Conservation (phyloP, 1,140 invertebrate genomes). For the Nylanderia fulva region DNA sequence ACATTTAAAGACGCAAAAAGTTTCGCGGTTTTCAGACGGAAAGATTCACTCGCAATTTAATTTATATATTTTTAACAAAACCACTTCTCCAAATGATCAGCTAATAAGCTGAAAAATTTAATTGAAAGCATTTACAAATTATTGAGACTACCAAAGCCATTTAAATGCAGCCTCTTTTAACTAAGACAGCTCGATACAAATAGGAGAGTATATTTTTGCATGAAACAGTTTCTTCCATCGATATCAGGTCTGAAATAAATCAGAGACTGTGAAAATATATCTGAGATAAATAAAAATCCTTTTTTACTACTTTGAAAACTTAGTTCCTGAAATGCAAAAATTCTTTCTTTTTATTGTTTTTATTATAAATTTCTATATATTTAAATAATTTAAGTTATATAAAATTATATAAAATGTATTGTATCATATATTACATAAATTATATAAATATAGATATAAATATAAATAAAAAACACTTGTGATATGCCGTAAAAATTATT, state of each 20-base stretch:
- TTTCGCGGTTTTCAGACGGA: too few relatives aligned
- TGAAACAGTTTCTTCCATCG: neutral
- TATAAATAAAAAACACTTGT: too few relatives aligned
- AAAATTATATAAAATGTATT: too few relatives aligned
- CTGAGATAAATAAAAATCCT: too few relatives aligned
- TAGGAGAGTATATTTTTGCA: neutral
- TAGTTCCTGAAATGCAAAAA: neutral
- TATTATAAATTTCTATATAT: neutral
- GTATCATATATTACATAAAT: too few relatives aligned
- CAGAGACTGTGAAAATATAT: neutral
- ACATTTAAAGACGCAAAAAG: constrained; percentile 23
- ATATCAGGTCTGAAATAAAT: constrained; percentile 26
- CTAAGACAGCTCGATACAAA: neutral
- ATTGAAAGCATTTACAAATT: constrained; percentile 30
- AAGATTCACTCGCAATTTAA: constrained; percentile 24
- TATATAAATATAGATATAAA: too few relatives aligned
- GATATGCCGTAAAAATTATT: too few relatives aligned
- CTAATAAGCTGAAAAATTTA: constrained; percentile 41
- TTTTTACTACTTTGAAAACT: neutral
- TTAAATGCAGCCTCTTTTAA: constrained; percentile 6
- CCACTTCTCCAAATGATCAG: neutral
- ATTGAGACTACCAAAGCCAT: constrained; percentile 10
- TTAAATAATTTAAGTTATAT: too few relatives aligned
- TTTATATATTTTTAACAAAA: neutral
- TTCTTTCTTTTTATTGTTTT: neutral